Evolutionary conservation across 2,888 invertebrate species (phyloP), one percentile per base, ranked within the genome.

Genomic region (Mesorhabditis spiculigera): DNA sequence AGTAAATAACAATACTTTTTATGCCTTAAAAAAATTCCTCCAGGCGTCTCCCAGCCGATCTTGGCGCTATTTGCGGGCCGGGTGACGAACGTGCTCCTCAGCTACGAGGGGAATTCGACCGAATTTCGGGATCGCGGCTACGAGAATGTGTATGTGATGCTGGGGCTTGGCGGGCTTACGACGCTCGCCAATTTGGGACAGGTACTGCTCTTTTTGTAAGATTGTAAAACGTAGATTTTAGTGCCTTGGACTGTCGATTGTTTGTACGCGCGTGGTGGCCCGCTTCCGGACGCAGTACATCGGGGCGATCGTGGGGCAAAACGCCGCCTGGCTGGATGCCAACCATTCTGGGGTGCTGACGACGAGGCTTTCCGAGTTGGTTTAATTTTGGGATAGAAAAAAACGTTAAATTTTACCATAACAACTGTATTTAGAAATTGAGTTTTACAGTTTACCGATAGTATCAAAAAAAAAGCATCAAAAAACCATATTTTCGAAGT

Each of bases 41-140:
- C 58, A 50, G 58, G 58, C 58, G 58, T n/a, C 58, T 50, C 58
- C 10, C 58, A 50, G n/a, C 58, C 58, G n/a, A 50, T 50, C 58
- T n/a, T 50, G 8, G 58, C 58, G 8, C n/a, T 50, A 50, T 50
- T 50, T n/a, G n/a, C 58, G 10, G 58, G 58, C n/a, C 58, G 58
- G n/a, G n/a, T 50, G 10, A 50, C 58, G n/a, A 50, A 50, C n/a
- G 58, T 50, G 10, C n/a, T 50, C 58, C 58, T 50, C 58, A 50
- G 8, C n/a, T 50, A 10, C 58, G 10, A 10, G n/a, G 8, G 10
- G 3, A 50, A 50, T 50, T 50, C 58, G 10, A 50, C 58, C 58
- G 58, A 50, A 50, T 50, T 50, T 50, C 58, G 8, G 10, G 58
- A n/a, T 50, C 10, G n/a, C n/a, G 58, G 10, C 58, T 50, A 50